Conservation (phyloP, 64 coral and sea anemone genomes). For the Anthopleura sola region DNA sequence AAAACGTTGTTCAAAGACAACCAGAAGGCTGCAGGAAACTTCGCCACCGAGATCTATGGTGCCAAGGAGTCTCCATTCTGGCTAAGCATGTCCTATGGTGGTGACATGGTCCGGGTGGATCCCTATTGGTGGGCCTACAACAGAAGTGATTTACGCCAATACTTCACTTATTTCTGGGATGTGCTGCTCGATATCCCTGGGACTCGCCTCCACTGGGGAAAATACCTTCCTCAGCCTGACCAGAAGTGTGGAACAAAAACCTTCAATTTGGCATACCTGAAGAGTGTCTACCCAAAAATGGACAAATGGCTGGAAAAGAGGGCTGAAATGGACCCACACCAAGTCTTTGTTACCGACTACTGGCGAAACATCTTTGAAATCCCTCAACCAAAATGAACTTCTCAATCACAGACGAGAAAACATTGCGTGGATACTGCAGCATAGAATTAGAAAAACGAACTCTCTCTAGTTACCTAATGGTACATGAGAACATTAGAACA, state of each 20-base stretch:
- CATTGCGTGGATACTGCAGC: too few relatives aligned
- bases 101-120: slow-evolving; percentile 60
- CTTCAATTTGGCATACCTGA: slow-evolving; percentile 66
- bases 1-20: slow-evolving; percentile 39
- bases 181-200: slow-evolving; percentile 45
- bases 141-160: slow-evolving; percentile 31
- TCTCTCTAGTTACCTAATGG: too few relatives aligned
- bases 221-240: slow-evolving; percentile 56
- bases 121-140: slow-evolving; percentile 68
- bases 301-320: slow-evolving; percentile 56
- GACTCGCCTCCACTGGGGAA: slow-evolving; percentile 67
- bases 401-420: too few relatives aligned
- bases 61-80: slow-evolving; percentile 71
- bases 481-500: too few relatives aligned
- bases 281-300: slow-evolving; percentile 61
- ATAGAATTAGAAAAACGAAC: too few relatives aligned
- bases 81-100: slow-evolving; percentile 61
- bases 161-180: slow-evolving; percentile 65
- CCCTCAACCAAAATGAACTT: not conserved
- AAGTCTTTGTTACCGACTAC: slow-evolving; percentile 67
- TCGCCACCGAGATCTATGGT: slow-evolving; percentile 68
- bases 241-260: slow-evolving; percentile 54
- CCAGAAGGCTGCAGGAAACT: slow-evolving; percentile 41
- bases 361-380: slow-evolving; percentile 64
- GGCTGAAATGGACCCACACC: slow-evolving; percentile 47